Conservation (phyloP, 1,140 invertebrate species). For the Leptonema lineaticorne region DNA sequence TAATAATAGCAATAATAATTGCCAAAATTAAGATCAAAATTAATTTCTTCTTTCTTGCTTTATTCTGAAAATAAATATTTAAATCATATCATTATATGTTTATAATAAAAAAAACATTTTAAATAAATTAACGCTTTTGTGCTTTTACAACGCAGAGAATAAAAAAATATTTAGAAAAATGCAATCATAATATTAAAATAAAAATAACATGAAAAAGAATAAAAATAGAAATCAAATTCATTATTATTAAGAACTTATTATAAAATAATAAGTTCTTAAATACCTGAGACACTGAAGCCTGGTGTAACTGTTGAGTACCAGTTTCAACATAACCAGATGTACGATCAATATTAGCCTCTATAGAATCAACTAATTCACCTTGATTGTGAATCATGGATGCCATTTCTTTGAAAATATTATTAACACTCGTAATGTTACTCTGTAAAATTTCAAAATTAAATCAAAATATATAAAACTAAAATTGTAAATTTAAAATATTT, state of each 20-base stretch:
- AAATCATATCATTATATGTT: too few relatives aligned
- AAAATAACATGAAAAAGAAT: too few relatives aligned
- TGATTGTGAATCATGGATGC: constrained; percentile 96
- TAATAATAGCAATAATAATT: constrained; percentile 67
- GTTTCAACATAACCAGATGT: constrained; percentile 84
- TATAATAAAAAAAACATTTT: too few relatives aligned
- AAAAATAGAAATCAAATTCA: too few relatives aligned
- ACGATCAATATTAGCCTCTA: constrained; percentile 93
- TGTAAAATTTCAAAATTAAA: constrained; percentile 62
- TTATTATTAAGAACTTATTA: not conserved
- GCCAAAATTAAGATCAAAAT: constrained; percentile 69
- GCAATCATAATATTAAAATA: constrained; percentile 39
- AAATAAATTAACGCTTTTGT: too few relatives aligned
- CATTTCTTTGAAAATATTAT: constrained; percentile 98
- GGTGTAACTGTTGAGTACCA: constrained; percentile 76
- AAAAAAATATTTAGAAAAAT: constrained; percentile 31
- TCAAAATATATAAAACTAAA: too few relatives aligned
- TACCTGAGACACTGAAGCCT: constrained; percentile 80
- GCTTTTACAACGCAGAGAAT: too few relatives aligned
- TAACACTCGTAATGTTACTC: constrained; percentile 93
- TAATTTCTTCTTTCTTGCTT: constrained; percentile 84
- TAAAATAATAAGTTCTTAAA: not conserved
- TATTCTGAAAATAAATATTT: constrained; percentile 71
- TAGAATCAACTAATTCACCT: constrained; percentile 94
- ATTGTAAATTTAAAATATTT: too few relatives aligned